Conservation (phyloP, 2,797 vertebrate species). For the Alosa sapidissima region DNA sequence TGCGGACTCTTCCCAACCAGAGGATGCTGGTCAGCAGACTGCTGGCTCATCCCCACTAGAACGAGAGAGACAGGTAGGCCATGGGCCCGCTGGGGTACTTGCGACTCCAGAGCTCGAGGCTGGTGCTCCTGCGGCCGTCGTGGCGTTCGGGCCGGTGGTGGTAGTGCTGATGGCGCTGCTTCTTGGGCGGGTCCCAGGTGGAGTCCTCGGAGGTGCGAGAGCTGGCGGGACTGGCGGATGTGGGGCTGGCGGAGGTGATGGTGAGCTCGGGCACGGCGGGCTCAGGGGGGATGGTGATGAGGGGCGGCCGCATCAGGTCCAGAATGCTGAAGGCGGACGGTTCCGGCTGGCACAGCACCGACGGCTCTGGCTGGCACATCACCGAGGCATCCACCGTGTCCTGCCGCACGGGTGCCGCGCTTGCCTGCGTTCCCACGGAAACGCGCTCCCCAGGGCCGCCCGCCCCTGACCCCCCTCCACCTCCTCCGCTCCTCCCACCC, state of each 20-base stretch:
- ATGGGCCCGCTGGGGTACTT: conserved; percentile 84
- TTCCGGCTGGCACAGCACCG: conserved; percentile 82
- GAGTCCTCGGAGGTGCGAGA: conserved; percentile 72
- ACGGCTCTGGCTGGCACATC: conserved; percentile 82
- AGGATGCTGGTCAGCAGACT: conserved; percentile 33
- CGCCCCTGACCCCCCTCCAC: conserved; percentile 41
- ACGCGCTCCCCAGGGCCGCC: conserved; percentile 62
- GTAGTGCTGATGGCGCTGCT: conserved; percentile 57
- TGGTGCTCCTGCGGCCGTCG: conserved; percentile 76
- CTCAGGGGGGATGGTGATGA: conserved; percentile 78
- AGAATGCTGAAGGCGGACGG: conserved; percentile 76
- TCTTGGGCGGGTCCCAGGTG: conserved; percentile 75
- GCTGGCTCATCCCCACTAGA: too few species aligned
- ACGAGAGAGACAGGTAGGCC: conserved; percentile 80
- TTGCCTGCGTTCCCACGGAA: conserved; percentile 79
- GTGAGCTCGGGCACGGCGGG: conserved; percentile 73
- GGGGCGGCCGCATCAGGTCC: conserved; percentile 75
- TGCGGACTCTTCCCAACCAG: conserved; percentile 55
- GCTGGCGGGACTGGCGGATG: conserved; percentile 74
- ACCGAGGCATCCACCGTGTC: conserved; percentile 78
- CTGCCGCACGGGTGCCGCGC: conserved; percentile 72
- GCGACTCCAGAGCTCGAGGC: conserved; percentile 82
- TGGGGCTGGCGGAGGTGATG: conserved; percentile 70
- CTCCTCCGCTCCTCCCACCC: conserved; percentile 61
- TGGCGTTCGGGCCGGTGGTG: conserved; percentile 68